Evolutionary conservation across 30 jellyfish, hydroid and myxozoan species (phyloP).

Genomic region (Hydractinia echinata): DNA sequence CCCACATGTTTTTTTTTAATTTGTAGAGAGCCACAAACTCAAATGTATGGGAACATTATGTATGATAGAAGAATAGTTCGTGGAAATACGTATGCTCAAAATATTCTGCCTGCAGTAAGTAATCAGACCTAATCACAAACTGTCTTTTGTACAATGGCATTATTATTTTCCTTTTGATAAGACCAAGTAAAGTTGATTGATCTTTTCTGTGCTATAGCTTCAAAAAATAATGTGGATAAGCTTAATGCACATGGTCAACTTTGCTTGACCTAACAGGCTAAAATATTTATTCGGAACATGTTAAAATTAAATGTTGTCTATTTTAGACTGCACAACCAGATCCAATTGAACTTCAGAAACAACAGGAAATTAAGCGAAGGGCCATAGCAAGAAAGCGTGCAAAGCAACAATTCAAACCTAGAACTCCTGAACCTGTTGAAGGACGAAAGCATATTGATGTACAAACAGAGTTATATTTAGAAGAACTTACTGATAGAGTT

Average conservation of each 20-base stretch:
- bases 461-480: slow-evolving; percentile 84
- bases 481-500: slow-evolving; percentile 91
- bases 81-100: slow-evolving; percentile 95
- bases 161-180: too few species aligned
- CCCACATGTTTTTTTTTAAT: neutral
- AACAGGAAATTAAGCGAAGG: slow-evolving; percentile 75
- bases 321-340: slow-evolving; percentile 87
- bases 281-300: too few species aligned
- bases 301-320: neutral
- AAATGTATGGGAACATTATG: slow-evolving; percentile 91
- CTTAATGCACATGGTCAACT: neutral
- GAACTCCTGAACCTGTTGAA: slow-evolving; percentile 94
- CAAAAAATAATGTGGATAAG: neutral
- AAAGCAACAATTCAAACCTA: slow-evolving; percentile 66
- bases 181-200: too few species aligned
- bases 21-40: slow-evolving; percentile 38
- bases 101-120: slow-evolving; percentile 84
- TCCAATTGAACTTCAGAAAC: slow-evolving; percentile 84
- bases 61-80: slow-evolving; percentile 90
- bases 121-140: too few species aligned
- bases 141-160: too few species aligned
- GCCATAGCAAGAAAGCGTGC: slow-evolving; percentile 86
- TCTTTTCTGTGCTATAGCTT: too few species aligned
- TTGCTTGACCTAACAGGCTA: too few species aligned
- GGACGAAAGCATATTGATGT: slow-evolving; percentile 93